A percentile compares a stretch with the other conserved stretches of the same genome.
These are phyloP conservation scores for Galeruca laticollis DNA, from an alignment of 2,888 invertebrate species.

Conservation along the genomic window DNA sequence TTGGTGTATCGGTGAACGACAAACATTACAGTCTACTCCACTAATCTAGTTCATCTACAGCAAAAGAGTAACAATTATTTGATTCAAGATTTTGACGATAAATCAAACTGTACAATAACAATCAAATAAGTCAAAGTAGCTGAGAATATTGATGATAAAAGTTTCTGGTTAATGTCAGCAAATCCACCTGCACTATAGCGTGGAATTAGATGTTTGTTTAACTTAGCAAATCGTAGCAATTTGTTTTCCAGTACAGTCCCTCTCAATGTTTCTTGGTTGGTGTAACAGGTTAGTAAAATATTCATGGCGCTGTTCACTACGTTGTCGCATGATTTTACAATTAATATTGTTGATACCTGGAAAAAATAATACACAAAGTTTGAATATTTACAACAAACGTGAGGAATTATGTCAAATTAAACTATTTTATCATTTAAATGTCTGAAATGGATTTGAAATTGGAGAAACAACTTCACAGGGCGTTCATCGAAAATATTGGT, in stretches of 20 bases:
- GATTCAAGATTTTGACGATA: background rate
- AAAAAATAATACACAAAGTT: background rate
- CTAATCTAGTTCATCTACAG: too few relatives aligned
- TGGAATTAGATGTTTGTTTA: constrained; percentile 40
- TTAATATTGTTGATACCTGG: constrained; percentile 13
- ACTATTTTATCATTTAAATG: too few relatives aligned
- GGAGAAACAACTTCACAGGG: too few relatives aligned
- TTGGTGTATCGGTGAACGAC: too few relatives aligned
- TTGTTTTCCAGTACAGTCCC: constrained; percentile 11
- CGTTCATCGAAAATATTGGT: too few relatives aligned
- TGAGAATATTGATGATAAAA: constrained; percentile 42
- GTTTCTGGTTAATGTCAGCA: constrained; percentile 36
- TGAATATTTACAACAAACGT: background rate
- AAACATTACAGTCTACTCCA: too few relatives aligned
- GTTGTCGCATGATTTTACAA: constrained; percentile 38
- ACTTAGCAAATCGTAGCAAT: constrained; percentile 31
- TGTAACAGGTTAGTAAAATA: constrained; percentile 30
- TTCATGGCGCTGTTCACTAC: constrained; percentile 36
- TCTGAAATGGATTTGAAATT: too few relatives aligned
- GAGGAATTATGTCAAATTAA: too few relatives aligned
- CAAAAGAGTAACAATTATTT: too few relatives aligned
- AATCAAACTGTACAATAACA: constrained; percentile 45
- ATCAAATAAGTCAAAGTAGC: constrained; percentile 46
- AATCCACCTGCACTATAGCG: constrained; percentile 45
- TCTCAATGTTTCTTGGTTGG: constrained; percentile 19